phyloP scores from a whole-genome alignment of 35 echinoderm and acorn worm species.

The Acanthaster planci region DNA sequence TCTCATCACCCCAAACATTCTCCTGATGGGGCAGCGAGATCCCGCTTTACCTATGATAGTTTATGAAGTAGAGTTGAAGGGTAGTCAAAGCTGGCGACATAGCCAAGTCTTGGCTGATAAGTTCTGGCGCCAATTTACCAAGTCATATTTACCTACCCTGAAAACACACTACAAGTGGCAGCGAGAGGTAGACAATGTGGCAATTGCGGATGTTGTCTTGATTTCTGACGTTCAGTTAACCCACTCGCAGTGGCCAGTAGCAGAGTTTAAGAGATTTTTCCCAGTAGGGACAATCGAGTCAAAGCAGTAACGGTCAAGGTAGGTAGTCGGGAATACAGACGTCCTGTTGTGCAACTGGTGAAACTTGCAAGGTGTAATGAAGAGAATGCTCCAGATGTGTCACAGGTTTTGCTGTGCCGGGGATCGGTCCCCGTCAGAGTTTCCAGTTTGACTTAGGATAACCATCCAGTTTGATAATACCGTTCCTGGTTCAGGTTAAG shows the following conservation, averaged over 20 bases:
- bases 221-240: conserved; percentile 32
- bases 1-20: conserved; percentile 47
- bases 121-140: conserved; percentile 48
- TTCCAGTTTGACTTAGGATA: background rate
- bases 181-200: conserved; percentile 17
- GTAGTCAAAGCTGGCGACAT: conserved; percentile 44
- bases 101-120: conserved; percentile 48
- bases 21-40: conserved; percentile 43
- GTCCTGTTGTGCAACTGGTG: conserved; percentile 39
- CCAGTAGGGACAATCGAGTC: conserved; percentile 47
- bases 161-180: conserved; percentile 46
- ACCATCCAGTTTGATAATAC: background rate
- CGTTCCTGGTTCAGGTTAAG: background rate
- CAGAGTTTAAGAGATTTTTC: conserved; percentile 25
- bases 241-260: conserved; percentile 45
- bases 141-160: conserved; percentile 42
- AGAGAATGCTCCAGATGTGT: background rate
- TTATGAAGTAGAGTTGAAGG: conserved; percentile 32
- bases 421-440: background rate
- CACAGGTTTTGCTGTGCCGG: background rate
- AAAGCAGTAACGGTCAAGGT: conserved; percentile 43
- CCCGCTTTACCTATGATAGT: conserved; percentile 31
- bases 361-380: conserved; percentile 30
- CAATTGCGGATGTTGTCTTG: conserved; percentile 34
- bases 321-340: conserved; percentile 37